phyloP scores from a whole-genome alignment of 2,113 vertebrate genomes.

The Ammospiza caudacuta region DNA sequence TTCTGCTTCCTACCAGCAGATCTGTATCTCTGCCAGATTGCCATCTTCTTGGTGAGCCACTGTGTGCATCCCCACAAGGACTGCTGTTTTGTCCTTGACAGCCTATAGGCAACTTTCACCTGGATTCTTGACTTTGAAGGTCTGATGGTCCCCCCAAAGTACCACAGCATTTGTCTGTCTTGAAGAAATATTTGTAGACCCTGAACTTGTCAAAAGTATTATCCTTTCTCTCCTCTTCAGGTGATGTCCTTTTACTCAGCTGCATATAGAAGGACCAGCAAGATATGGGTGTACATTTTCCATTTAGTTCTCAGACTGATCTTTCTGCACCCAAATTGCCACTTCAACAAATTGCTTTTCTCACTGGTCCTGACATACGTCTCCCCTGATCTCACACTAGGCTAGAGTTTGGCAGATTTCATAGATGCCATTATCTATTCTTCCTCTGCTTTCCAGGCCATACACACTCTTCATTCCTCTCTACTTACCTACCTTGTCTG shows the following conservation, averaged over 20 bases:
- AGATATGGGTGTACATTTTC: slow-evolving; percentile 22
- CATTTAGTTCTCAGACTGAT: not conserved
- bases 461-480: not conserved
- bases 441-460: slow-evolving; percentile 14
- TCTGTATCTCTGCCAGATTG: not conserved
- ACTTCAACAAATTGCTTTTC: slow-evolving; percentile 13
- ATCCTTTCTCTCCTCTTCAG: not conserved
- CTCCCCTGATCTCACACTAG: slow-evolving; percentile 8
- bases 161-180: not conserved
- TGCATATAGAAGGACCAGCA: not conserved
- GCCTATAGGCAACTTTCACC: not conserved
- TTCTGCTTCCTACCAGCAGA: not conserved
- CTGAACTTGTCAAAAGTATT: not conserved
- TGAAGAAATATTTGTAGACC: slow-evolving; percentile 3
- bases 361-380: not conserved
- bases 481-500: not conserved
- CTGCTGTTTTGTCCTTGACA: not conserved
- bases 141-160: not conserved
- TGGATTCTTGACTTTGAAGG: not conserved
- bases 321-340: slow-evolving; percentile 31
- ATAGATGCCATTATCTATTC: not conserved
- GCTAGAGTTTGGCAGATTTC: slow-evolving; percentile 12
- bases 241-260: not conserved
- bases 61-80: not conserved
- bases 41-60: not conserved